Evolutionary conservation across 2,888 invertebrate genomes (phyloP), one percentile per base, ranked within the genome.

Genomic region (Leptopilina drosophilae): DNA sequence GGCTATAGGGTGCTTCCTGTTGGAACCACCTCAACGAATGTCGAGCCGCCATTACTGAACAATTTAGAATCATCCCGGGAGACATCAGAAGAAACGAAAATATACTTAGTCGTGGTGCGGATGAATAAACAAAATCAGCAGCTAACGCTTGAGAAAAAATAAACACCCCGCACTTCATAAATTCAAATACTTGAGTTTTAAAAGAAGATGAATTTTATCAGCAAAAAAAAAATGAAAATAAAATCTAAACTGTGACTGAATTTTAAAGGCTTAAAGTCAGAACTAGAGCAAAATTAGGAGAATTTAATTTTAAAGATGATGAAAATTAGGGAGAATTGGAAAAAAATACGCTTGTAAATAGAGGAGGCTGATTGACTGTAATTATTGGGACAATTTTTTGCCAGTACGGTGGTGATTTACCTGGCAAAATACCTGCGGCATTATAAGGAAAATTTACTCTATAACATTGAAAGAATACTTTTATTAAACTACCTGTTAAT

Each of bases 81-180:
- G 85, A 89, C 86, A 87, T 88, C 88, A 86, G 88, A 89, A 87
- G 87, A 88, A 87, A 82, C 80, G 82, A 85, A 88, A 88, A 87
- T 85, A 87, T 85, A 87, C 85, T 85, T 87, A 87, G 83, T 81
- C 81, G 79, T 79, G 77, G 73, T 46, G 85, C 84, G 81, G 84
- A 84, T 85, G 87, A 86, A 88, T 87, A 87, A 88, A 88, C 88
- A 87, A 86, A 88, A 88, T 89, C 86, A 87, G 84, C 80, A 33
- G 33, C 33, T 83, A 84, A n/a, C 81, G 82, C 84, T 86, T 81
- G 84, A 42, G 87, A 86, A 84, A 62, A 11, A 49, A 4, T 33
- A 33, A 33, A 33, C 33, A 33, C 33, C 33, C 33, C 2, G 85
- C 86, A 86, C 86, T 87, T 83, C 80, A 84, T 81, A 83, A 80